Conservation (phyloP, 1,140 invertebrate genomes). For the Zaprionus taronus region DNA sequence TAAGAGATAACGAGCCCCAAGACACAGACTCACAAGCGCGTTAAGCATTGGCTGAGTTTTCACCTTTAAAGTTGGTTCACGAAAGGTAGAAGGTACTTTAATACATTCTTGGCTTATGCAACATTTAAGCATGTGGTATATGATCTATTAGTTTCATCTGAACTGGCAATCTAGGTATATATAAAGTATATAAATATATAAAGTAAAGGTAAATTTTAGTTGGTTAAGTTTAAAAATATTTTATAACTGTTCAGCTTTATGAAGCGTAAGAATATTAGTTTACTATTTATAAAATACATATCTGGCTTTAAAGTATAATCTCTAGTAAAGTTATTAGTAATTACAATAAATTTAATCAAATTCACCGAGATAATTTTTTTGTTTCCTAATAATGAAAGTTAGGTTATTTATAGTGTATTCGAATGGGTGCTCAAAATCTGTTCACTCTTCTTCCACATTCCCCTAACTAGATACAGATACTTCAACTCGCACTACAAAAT, state of each 20-base stretch:
- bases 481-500: constrained; percentile 43
- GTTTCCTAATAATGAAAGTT: neutral
- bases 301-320: no score
- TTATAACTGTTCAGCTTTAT: no score
- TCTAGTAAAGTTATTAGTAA: neutral
- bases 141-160: no score
- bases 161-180: no score
- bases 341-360: no score
- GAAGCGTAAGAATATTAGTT: no score
- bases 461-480: constrained; percentile 35
- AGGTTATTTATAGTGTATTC: neutral
- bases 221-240: neutral
- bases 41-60: constrained; percentile 25
- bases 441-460: neutral
- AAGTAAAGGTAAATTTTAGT: no score
- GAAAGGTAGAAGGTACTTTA: neutral
- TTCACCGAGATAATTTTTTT: no score
- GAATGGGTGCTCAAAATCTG: neutral
- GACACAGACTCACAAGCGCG: constrained; percentile 19
- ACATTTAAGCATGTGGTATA: no score
- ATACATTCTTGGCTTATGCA: neutral
- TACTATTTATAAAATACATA: no score
- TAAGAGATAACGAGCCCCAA: constrained; percentile 29
- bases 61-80: neutral
- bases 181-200: no score